Base-by-base conservation (phyloP, 2,888 invertebrate species). In the Cordilura impudica region DNA sequence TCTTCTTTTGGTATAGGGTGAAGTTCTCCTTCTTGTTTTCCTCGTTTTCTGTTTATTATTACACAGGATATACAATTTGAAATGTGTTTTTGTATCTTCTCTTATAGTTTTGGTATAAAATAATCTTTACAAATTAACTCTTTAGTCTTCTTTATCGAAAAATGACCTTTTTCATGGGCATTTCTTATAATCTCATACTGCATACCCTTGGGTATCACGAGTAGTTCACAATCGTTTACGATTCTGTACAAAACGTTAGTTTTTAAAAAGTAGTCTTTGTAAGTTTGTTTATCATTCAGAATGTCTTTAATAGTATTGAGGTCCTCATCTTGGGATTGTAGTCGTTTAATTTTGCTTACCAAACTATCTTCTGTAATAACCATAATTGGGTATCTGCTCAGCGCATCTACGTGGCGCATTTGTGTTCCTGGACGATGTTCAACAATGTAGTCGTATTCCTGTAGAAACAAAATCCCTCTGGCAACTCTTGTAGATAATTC, bases 361-460 rank as follows among this genome's bases (percentile, higher is more conserved):
- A 56, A 49, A 19, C 23, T 69, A 4, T 74, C 51, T 4, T 77
- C 74, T 1, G 14, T 53, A 14, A 78, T 69, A 1, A 54, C 19
- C 75, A 80, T 81, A 1, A 79, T 56, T 2, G 80, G 81, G 26
- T 80, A 53, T 79, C 83, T 10, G 72, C 81, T 70, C 72, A 83
- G 29, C 66, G 82, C 63, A 14, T 80, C 79, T 3, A 80, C 76
- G 19, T 80, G 76, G 14, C 31, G 35, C 69, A 80, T 76, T 16
- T 77, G 69, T 16, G 53, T 58, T 1, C 82, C 82, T 14, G 76
- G 61, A 21, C 83, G 65, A 53, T 84, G 83, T 49, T 83, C 82
- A 14, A 82, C 77, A 16, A 21, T 53, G 54, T 82, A 83, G 35
- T 83, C n/a, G n/a, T n/a, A n/a, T n/a, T n/a, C n/a, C n/a, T n/a